Conservation (phyloP, 2,113 vertebrate genomes). For the Origma solitaria region DNA sequence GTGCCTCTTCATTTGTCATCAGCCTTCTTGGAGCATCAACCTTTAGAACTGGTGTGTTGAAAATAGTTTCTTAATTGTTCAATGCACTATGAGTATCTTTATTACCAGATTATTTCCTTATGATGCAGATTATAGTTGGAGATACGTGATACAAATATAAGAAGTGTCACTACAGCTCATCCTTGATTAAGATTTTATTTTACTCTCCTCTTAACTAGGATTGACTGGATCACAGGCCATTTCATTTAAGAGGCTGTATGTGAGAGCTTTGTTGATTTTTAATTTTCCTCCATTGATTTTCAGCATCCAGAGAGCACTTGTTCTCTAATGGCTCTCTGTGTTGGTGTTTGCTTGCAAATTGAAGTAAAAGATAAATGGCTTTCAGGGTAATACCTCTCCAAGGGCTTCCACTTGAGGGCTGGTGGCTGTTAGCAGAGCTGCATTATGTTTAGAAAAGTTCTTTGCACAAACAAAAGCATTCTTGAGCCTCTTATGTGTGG, state of each 20-base stretch:
- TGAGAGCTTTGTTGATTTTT: slow-evolving; percentile 71
- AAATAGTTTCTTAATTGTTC: neutral
- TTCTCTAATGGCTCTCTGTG: slow-evolving; percentile 62
- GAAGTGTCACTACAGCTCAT: slow-evolving; percentile 24
- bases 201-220: slow-evolving; percentile 50
- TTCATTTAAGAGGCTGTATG: slow-evolving; percentile 62
- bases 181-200: slow-evolving; percentile 68
- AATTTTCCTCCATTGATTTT: slow-evolving; percentile 73
- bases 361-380: slow-evolving; percentile 67
- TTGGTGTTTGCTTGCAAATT: slow-evolving; percentile 69
- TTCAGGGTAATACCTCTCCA: slow-evolving; percentile 60
- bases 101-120: neutral
- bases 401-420: slow-evolving; percentile 37
- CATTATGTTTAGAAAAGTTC: slow-evolving; percentile 26
- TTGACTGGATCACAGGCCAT: slow-evolving; percentile 60
- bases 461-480: slow-evolving; percentile 14
- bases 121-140: neutral
- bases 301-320: slow-evolving; percentile 67
- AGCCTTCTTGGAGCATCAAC: neutral
- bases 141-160: neutral
- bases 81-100: neutral
- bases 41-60: neutral
- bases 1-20: neutral
- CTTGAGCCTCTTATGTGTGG: neutral
- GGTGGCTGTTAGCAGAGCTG: slow-evolving; percentile 23